Evolutionary conservation across 2,888 invertebrate species (phyloP).

Genomic region (Cosmia trapezina): DNA sequence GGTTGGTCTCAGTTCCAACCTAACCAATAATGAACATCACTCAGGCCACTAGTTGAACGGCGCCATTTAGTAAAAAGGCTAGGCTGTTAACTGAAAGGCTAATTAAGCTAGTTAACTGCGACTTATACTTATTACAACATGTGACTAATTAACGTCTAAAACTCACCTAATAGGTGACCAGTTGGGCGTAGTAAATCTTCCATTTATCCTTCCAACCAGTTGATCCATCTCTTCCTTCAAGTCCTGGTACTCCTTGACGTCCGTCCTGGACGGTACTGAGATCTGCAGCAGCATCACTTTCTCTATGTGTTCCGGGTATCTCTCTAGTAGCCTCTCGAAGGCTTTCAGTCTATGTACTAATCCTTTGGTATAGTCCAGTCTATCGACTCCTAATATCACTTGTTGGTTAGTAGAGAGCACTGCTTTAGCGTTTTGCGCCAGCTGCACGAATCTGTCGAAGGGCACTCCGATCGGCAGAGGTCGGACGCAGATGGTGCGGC

Average conservation of each 20-base stretch:
- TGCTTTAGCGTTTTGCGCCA: slow-evolving; percentile 93
- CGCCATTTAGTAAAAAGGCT: not conserved
- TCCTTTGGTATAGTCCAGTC: slow-evolving; percentile 97
- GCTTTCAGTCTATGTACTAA: slow-evolving; percentile 95
- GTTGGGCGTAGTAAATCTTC: slow-evolving; percentile 96
- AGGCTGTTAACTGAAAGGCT: not conserved
- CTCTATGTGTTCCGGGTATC: slow-evolving; percentile 96
- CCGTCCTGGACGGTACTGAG: slow-evolving; percentile 96
- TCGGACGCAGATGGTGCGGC: slow-evolving; percentile 95
- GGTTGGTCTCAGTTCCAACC: not conserved
- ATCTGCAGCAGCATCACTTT: slow-evolving; percentile 96
- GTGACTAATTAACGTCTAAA: not conserved
- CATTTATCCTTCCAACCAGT: slow-evolving; percentile 96
- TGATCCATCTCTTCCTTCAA: slow-evolving; percentile 97
- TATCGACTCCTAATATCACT: slow-evolving; percentile 96
- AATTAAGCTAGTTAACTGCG: not conserved
- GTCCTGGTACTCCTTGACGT: slow-evolving; percentile 97
- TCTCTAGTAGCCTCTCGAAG: slow-evolving; percentile 94
- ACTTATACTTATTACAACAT: not conserved
- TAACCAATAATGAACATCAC: not conserved
- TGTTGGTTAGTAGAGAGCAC: slow-evolving; percentile 94
- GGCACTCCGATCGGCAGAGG: slow-evolving; percentile 97
- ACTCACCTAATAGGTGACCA: slow-evolving; percentile 96
- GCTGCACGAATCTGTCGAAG: slow-evolving; percentile 95
- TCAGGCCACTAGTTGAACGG: not conserved